phyloP scores from a whole-genome alignment of 2,888 invertebrate species.

The Cephus pygmeus region DNA sequence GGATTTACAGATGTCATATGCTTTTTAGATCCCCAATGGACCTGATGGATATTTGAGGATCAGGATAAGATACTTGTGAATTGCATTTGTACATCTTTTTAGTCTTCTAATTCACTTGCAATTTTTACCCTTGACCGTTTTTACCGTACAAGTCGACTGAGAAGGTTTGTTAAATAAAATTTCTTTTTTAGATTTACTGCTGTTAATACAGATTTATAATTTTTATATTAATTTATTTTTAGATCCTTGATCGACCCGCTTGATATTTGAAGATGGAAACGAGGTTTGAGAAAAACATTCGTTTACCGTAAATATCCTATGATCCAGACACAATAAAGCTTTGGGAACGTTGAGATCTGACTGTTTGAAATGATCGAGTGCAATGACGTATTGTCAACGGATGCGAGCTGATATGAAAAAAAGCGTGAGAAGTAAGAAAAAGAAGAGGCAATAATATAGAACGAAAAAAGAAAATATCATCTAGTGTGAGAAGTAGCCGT shows the following conservation, averaged over 20 bases:
- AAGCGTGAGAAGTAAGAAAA: not conserved
- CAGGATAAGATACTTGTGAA: not conserved
- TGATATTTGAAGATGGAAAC: too few relatives aligned
- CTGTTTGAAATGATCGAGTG: not conserved
- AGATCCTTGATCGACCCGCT: not conserved
- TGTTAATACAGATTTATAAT: not conserved
- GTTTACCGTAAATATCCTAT: not conserved
- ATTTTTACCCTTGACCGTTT: too few relatives aligned
- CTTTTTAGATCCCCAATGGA: not conserved
- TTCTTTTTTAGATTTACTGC: too few relatives aligned
- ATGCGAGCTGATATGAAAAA: not conserved
- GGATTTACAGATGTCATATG: not conserved
- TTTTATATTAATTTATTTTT: not conserved
- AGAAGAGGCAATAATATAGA: not conserved
- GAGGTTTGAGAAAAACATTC: not conserved
- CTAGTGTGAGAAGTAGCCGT: not conserved
- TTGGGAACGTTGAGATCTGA: not conserved
- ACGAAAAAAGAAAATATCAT: not conserved
- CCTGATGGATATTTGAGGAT: not conserved
- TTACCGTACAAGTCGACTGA: too few relatives aligned
- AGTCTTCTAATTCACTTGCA: too few relatives aligned
- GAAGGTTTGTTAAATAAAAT: too few relatives aligned
- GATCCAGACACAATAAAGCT: not conserved
- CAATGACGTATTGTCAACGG: not conserved
- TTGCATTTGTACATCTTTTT: too few relatives aligned